These are phyloP conservation scores for Rhizomys pruinosus DNA, from an alignment of 2,113 vertebrate genomes.

Conservation along the genomic window DNA sequence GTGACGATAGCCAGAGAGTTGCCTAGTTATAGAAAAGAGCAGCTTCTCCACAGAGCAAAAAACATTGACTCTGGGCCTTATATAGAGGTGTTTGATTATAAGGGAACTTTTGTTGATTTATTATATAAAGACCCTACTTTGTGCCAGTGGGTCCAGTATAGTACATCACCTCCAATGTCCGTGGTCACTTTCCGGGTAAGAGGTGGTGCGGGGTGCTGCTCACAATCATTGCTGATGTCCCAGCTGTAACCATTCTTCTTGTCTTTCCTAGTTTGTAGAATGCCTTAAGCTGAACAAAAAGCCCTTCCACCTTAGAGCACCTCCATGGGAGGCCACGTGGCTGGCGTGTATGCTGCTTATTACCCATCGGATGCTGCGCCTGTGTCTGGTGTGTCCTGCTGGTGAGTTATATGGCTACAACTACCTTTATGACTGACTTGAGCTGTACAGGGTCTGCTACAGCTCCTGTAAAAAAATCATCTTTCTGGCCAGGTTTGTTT, in stretches of 20 bases:
- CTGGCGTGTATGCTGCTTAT: constrained; percentile 93
- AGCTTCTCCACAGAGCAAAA: background rate
- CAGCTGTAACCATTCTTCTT: constrained; percentile 59
- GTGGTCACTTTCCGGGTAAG: background rate
- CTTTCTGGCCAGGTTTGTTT: too few species aligned
- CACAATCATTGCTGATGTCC: background rate
- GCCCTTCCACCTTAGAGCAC: constrained; percentile 94
- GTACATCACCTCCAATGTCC: background rate
- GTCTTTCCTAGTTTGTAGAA: constrained; percentile 93
- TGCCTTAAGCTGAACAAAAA: constrained; percentile 92
- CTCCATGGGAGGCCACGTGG: constrained; percentile 96
- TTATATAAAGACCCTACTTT: background rate
- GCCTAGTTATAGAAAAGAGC: background rate
- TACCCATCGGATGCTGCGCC: constrained; percentile 92
- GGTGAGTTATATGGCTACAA: constrained; percentile 86
- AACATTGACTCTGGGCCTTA: background rate
- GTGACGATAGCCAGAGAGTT: background rate
- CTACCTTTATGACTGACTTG: background rate
- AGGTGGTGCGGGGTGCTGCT: background rate
- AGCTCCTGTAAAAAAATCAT: background rate
- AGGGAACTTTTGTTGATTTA: background rate
- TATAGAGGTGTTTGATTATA: background rate
- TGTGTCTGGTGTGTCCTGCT: constrained; percentile 95
- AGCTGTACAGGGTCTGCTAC: background rate
- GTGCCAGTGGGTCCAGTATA: background rate